phyloP scores from a whole-genome alignment of 2,888 invertebrate species.

The Synanthedon myopaeformis region DNA sequence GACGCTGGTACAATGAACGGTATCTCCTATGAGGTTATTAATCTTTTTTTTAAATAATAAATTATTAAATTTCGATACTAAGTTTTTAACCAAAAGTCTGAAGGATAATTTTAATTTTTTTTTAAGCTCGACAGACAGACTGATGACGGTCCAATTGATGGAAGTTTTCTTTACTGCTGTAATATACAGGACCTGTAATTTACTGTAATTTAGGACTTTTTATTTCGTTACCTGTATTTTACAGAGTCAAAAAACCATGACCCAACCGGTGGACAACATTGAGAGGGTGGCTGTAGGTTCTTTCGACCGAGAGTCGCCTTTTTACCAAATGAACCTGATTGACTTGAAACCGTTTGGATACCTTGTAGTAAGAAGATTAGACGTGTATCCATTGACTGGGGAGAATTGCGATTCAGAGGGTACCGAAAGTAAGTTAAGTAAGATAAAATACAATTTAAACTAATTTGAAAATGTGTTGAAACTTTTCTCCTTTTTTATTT shows the following conservation, averaged over 20 bases:
- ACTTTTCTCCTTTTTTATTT: background rate
- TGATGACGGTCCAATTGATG: too few species aligned
- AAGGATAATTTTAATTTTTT: too few species aligned
- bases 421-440: constrained; percentile 12
- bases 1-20: constrained; percentile 57
- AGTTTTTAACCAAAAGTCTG: too few species aligned
- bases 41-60: background rate
- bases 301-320: constrained; percentile 47
- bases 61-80: background rate
- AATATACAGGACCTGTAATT: too few species aligned
- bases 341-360: constrained; percentile 47
- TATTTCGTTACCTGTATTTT: constrained; percentile 1
- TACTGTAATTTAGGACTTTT: too few species aligned
- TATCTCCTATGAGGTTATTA: constrained; percentile 47
- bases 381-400: constrained; percentile 37
- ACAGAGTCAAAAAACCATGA: constrained; percentile 38
- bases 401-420: constrained; percentile 21
- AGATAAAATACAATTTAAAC: constrained; percentile 3
- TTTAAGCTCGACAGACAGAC: too few species aligned
- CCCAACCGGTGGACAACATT: constrained; percentile 36
- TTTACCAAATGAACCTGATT: constrained; percentile 55
- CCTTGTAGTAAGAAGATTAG: constrained; percentile 37
- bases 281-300: constrained; percentile 54
- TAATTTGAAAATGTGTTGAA: background rate
- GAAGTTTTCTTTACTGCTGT: too few species aligned